Percentiles rank a stretch among this genome's conserved stretches.
These are phyloP conservation scores for Montipora foliosa DNA, from an alignment of 64 coral and sea anemone genomes.

Conservation along the genomic window DNA sequence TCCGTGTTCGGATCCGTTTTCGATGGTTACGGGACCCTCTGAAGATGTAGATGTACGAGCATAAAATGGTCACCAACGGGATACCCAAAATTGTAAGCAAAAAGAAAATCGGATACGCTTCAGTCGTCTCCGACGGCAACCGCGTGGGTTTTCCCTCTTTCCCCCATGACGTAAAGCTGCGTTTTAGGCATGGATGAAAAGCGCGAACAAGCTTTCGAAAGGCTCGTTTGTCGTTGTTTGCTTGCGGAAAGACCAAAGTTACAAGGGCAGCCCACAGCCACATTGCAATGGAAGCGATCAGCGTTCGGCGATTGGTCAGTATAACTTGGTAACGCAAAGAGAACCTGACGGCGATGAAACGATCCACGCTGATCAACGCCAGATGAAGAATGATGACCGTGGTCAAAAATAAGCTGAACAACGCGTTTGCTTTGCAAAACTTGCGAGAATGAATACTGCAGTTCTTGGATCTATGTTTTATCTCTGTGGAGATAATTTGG, in stretches of 20 bases:
- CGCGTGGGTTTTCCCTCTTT: too few species aligned
- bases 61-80: not conserved
- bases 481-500: too few species aligned
- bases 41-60: not conserved
- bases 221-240: too few species aligned
- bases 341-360: not conserved
- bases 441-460: not conserved
- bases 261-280: not conserved
- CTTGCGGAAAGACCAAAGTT: not conserved
- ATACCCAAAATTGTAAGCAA: not conserved
- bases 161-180: not conserved
- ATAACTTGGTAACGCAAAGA: not conserved
- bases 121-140: too few species aligned
- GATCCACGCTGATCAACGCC: slow-evolving; percentile 22
- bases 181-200: not conserved
- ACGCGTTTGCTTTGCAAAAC: not conserved
- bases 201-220: not conserved
- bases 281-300: not conserved
- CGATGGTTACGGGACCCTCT: not conserved
- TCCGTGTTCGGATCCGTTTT: not conserved
- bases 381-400: slow-evolving; percentile 17
- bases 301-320: slow-evolving; percentile 15
- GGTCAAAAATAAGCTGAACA: not conserved
- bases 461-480: not conserved
- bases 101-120: not conserved